Percentiles rank a stretch among this genome's conserved stretches.
Conservation (phyloP, 2,113 vertebrate genomes). For the Larimichthys crocea region DNA sequence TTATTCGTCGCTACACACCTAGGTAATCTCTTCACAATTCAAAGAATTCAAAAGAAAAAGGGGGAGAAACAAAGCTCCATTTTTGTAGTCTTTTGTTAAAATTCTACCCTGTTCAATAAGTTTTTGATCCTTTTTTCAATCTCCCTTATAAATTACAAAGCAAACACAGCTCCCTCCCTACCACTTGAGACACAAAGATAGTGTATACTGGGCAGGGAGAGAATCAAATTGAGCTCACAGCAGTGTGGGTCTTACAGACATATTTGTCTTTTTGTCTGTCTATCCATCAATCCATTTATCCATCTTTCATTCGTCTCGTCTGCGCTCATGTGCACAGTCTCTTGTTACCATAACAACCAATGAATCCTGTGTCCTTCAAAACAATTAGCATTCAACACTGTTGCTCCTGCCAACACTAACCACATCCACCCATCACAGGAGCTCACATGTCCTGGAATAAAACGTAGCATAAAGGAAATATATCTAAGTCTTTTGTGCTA, state of each 20-base stretch:
- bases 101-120: neutral
- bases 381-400: conserved; percentile 85
- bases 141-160: neutral
- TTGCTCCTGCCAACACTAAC: conserved; percentile 71
- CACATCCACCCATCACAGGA: conserved; percentile 63
- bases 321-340: conserved; percentile 61
- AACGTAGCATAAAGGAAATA: conserved; percentile 46
- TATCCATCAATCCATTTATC: neutral
- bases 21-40: neutral
- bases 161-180: neutral
- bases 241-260: conserved; percentile 31
- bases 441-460: conserved; percentile 48
- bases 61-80: neutral
- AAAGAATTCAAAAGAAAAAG: neutral
- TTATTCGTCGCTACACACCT: neutral
- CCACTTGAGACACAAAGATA: neutral
- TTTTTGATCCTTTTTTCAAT: conserved; percentile 21
- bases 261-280: neutral
- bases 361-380: conserved; percentile 81
- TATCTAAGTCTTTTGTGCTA: conserved; percentile 23
- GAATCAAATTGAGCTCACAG: conserved; percentile 49
- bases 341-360: conserved; percentile 83
- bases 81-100: conserved; percentile 9
- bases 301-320: conserved; percentile 51
- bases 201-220: neutral